Evolutionary conservation across 2,888 invertebrate species (phyloP), one percentile per base, ranked within the genome.

Genomic region (Labia minor): DNA sequence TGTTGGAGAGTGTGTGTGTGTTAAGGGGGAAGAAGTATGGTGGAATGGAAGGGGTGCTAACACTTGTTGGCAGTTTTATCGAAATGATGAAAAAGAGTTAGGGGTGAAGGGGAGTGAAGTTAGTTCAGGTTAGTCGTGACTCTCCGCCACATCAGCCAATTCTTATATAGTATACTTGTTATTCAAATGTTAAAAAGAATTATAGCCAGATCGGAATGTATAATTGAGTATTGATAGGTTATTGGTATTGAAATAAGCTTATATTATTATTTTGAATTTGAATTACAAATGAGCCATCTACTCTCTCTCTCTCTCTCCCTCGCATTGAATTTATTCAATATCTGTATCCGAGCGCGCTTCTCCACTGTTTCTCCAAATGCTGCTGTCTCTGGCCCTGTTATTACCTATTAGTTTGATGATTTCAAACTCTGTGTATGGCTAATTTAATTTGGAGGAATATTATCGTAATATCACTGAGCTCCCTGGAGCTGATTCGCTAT

Each of bases 91-190:
- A n/a, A 49, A 3, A 4, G 49, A 16, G 49, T n/a, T n/a, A n/a
- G n/a, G n/a, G n/a, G n/a, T n/a, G n/a, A n/a, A n/a, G n/a, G n/a
- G n/a, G n/a, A n/a, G n/a, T n/a, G n/a, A n/a, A n/a, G 49, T 16
- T 3, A 8, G 8, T 16, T 49, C 49, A 16, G 49, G 49, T n/a
- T n/a, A n/a, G n/a, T 49, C 49, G 49, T 49, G 49, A 49, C 49
- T 49, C 49, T 14, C 14, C 49, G 49, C 49, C 49, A n/a, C 49
- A 49, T 49, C 49, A 14, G 49, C 49, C 49, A 49, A 49, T 49
- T 49, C 49, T 49, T 49, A 49, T 49, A 49, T n/a, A n/a, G n/a
- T n/a, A n/a, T 49, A 49, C 49, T 49, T 49, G 49, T 49, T 49
- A 49, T 49, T 49, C 49, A 49, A 49, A 49, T 49, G 49, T 49